Evolutionary conservation across 2,888 invertebrate genomes (phyloP).

Genomic region (Catocala nupta): DNA sequence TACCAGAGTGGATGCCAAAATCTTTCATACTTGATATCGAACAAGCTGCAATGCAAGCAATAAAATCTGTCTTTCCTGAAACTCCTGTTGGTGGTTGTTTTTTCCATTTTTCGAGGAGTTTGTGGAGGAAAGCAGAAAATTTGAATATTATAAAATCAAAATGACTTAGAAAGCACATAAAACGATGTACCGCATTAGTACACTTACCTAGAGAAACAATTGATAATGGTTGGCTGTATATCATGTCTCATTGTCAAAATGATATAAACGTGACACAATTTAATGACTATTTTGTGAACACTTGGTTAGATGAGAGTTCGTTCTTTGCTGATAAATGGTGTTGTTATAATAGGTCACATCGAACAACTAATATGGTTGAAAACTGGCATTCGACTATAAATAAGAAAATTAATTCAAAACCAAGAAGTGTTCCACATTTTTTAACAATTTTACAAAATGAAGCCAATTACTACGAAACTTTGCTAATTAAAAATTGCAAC

Average conservation of each 20-base stretch:
- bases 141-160: slow-evolving; percentile 8
- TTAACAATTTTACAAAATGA: background rate
- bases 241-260: slow-evolving; percentile 26
- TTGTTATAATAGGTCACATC: too few relatives aligned
- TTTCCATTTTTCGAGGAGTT: slow-evolving; percentile 15
- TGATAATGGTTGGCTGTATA: slow-evolving; percentile 27
- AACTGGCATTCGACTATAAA: background rate
- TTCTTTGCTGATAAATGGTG: background rate
- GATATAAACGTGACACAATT: slow-evolving; percentile 6
- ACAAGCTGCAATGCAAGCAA: slow-evolving; percentile 15
- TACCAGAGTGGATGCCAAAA: slow-evolving; percentile 7
- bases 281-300: too few relatives aligned
- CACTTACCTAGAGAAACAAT: slow-evolving; percentile 24
- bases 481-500: too few relatives aligned
- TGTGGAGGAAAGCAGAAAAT: slow-evolving; percentile 21
- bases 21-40: slow-evolving; percentile 6
- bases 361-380: background rate
- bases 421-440: background rate
- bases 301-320: background rate
- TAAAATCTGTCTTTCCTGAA: slow-evolving; percentile 13
- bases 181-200: slow-evolving; percentile 19
- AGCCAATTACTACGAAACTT: background rate
- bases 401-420: background rate
- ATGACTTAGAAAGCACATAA: slow-evolving; percentile 12
- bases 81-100: slow-evolving; percentile 8